A percentile compares a stretch with the other conserved stretches of the same genome.
phyloP scores from a whole-genome alignment of 2,797 vertebrate genomes.

The Trematomus bernacchii region DNA sequence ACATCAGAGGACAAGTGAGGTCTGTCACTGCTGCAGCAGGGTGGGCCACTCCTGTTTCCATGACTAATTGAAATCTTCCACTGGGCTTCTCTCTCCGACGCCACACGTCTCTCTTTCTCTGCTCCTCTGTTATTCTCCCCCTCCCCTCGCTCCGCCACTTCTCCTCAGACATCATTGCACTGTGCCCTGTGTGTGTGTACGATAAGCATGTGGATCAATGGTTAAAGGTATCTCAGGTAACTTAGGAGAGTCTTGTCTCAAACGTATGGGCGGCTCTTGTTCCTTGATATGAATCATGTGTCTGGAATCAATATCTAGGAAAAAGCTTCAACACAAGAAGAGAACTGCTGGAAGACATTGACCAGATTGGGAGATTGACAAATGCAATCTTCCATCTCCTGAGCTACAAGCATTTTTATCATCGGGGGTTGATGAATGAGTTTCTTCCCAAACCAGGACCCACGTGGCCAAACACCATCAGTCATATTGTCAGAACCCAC shows the following conservation, averaged over 20 bases:
- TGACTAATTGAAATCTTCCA: conserved; percentile 83
- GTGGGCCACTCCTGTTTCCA: conserved; percentile 73
- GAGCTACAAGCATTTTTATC: not conserved
- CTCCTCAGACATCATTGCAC: conserved; percentile 15
- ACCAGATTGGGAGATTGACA: not conserved
- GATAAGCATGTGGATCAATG: conserved; percentile 11
- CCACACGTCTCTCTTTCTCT: conserved; percentile 51
- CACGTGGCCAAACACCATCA: conserved; percentile 40
- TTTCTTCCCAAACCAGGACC: conserved; percentile 38
- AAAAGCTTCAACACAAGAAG: not conserved
- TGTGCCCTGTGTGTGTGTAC: not conserved
- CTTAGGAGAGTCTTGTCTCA: not conserved
- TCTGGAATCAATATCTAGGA: not conserved
- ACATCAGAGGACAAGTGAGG: conserved; percentile 78
- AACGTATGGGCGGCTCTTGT: not conserved
- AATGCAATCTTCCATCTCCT: not conserved
- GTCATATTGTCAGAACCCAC: conserved; percentile 33
- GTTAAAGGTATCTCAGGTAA: conserved; percentile 14
- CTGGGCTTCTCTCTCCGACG: conserved; percentile 67
- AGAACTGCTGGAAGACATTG: not conserved
- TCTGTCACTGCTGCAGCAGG: conserved; percentile 61
- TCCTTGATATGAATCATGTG: not conserved
- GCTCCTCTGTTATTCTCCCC: conserved; percentile 38
- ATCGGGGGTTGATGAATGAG: conserved; percentile 34
- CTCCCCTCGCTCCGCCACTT: conserved; percentile 31